Evolutionary conservation across 2,888 invertebrate genomes (phyloP), one percentile per base, ranked within the genome.

Genomic region (Oxyteleia sp.): DNA sequence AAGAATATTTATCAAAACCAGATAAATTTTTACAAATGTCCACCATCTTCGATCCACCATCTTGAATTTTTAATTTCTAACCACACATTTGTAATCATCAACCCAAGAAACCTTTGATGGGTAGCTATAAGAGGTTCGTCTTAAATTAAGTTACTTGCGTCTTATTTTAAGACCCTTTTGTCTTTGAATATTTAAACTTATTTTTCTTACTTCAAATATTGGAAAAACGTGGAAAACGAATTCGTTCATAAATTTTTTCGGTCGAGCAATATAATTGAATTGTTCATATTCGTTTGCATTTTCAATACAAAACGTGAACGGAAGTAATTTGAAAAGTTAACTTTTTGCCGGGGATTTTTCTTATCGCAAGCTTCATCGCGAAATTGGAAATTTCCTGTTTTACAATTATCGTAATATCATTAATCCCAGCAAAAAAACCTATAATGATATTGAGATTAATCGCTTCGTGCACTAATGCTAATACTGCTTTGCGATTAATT

Each of bases 361-460:
- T 57, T 69, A 69, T 57, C 57, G 35, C 29, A 47, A 57, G 57
- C 26, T 71, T 71, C 71, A 59, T 49, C 69, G n/a, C 8, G 5
- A 69, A 69, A 69, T 69, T 57, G 45, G 45, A 38, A 49, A 61
- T 72, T 72, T 72, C 72, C 72, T 61, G 59, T 61, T 38, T 41
- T 51, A 51, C 38, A 41, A 72, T 49, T 61, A 72, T 51, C 59
- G 59, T 47, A 57, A 49, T 61, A 20, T 16, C 43, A 63, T 53
- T 51, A 72, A 72, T 43, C 20, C 20, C 4, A 4, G n/a, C n/a
- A 26, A 61, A 72, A 72, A 72, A 53, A 51, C 2, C 23, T 13
- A 32, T 72, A 74, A 74, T 38, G 35, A 35, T 74, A 74, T 55
- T 45, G 29, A 74, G 53, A 74, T 74, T 63, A 64, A 74, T 64